Evolutionary conservation across 2,797 vertebrate species (phyloP), one percentile per base, ranked within the genome.

Genomic region (Sciurus vulgaris): DNA sequence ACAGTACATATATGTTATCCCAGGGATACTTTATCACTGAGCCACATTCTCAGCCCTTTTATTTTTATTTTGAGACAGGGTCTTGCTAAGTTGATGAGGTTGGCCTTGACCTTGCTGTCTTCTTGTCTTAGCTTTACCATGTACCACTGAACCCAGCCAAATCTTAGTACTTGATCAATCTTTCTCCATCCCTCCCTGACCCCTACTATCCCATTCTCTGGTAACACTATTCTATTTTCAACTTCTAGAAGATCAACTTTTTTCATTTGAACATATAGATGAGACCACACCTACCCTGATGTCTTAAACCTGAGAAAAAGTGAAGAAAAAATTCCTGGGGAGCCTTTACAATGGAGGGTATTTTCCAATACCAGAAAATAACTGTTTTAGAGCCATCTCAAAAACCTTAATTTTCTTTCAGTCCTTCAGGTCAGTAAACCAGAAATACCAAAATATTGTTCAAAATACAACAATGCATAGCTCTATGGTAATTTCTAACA

Each of bases 401-500:
- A 77, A 95, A 89, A 10, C 49, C 38, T n/a, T 15, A 92, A 44
- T 65, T 89, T 92, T 51, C 83, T 92, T 69, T 78, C 56, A 94
- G 56, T 63, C 30, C 17, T 93, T 91, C 35, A 89, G 69, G 77
- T 86, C 77, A 93, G 49, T 51, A 95, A 91, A 63, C 93, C 13
- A 86, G 47, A 95, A 49, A 93, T 78, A 26, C 54, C 67, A 96
- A 88, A 95, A 78, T 67, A 74, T 33, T 30, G 56, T 94, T 26
- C n/a, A 91, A 92, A 94, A 51, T 70, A 93, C 83, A 94, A 91
- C 38, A 91, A 56, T 86, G 18, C 49, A 77, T 61, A 82, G 20
- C 15, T 49, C 8, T 83, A 9, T 70, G 72, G 44, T 92, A 24
- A 26, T 86, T 93, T 94, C 18, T 85, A 70, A 56, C 26, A 67